Percentiles rank a stretch among this genome's conserved stretches.
Conservation (phyloP, 1,140 invertebrate species). For the Camponotus pennsylvanicus region DNA sequence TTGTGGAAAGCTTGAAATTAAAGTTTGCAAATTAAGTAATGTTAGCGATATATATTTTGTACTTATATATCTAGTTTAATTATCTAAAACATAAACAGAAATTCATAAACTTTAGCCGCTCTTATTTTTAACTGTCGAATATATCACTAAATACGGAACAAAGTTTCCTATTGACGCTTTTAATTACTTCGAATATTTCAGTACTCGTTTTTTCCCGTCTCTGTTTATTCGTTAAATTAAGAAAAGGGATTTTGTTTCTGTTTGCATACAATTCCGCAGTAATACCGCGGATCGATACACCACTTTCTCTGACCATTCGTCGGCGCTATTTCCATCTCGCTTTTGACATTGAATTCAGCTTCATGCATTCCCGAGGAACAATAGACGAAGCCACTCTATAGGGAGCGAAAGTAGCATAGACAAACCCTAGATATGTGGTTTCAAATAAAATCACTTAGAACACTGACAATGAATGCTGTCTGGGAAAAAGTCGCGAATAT, state of each 20-base stretch:
- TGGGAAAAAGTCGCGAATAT: background rate
- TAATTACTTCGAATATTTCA: slow-evolving; percentile 5
- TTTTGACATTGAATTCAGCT: slow-evolving; percentile 72
- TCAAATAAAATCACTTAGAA: background rate
- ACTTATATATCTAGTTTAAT: background rate
- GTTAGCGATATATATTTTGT: background rate
- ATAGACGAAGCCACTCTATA: slow-evolving; percentile 45
- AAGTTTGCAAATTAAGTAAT: background rate
- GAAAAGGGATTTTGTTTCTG: slow-evolving; percentile 19
- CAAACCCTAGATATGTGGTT: slow-evolving; percentile 13
- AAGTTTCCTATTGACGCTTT: background rate
- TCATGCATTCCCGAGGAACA: slow-evolving; percentile 46
- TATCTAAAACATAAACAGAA: background rate
- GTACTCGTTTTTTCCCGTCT: slow-evolving; percentile 5
- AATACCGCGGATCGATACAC: slow-evolving; percentile 62
- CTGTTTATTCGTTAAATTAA: slow-evolving; percentile 14
- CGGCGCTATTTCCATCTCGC: slow-evolving; percentile 64
- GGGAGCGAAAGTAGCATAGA: background rate
- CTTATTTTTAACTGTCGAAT: background rate
- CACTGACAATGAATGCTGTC: background rate
- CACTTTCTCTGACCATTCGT: slow-evolving; percentile 63
- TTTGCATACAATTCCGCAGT: slow-evolving; percentile 16
- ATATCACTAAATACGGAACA: too few relatives aligned
- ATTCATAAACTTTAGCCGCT: background rate
- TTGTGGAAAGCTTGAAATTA: background rate